A percentile compares a stretch with the other conserved stretches of the same genome.
phyloP scores from a whole-genome alignment of 2,797 vertebrate species.

The Sebastes nivosus region DNA sequence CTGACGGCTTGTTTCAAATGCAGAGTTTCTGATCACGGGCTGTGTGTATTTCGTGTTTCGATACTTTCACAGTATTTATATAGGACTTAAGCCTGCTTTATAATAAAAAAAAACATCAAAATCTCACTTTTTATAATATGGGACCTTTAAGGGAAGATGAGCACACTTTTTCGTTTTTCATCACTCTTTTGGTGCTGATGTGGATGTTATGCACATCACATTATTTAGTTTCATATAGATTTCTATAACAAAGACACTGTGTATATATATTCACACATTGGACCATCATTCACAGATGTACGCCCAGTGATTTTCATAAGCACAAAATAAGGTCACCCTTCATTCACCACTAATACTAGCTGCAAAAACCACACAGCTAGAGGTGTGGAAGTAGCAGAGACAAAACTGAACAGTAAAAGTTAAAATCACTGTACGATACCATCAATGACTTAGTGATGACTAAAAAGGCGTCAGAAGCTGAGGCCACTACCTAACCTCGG shows the following conservation, averaged over 20 bases:
- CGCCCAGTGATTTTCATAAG: not conserved
- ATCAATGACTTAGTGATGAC: conserved; percentile 50
- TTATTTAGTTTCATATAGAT: not conserved
- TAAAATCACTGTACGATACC: not conserved
- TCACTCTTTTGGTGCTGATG: not conserved
- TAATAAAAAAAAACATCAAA: too few relatives aligned
- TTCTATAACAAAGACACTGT: too few relatives aligned
- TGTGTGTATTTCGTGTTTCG: too few relatives aligned
- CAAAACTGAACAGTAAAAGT: not conserved
- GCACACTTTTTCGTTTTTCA: not conserved
- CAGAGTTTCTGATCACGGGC: too few relatives aligned
- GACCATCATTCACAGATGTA: not conserved
- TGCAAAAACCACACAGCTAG: not conserved
- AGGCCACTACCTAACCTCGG: conserved; percentile 77
- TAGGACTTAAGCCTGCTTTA: too few relatives aligned
- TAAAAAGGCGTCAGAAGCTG: conserved; percentile 52
- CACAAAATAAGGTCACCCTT: not conserved
- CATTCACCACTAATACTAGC: not conserved
- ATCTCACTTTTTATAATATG: too few relatives aligned
- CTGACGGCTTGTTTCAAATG: too few relatives aligned
- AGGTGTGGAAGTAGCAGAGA: not conserved
- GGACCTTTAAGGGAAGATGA: not conserved
- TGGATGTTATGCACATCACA: not conserved
- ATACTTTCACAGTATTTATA: too few relatives aligned
- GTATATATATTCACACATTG: not conserved